Evolutionary conservation across 92 coral and sea anemone genomes (phyloP), one percentile per base, ranked within the genome.

Genomic region (Epizoanthus stellaris): DNA sequence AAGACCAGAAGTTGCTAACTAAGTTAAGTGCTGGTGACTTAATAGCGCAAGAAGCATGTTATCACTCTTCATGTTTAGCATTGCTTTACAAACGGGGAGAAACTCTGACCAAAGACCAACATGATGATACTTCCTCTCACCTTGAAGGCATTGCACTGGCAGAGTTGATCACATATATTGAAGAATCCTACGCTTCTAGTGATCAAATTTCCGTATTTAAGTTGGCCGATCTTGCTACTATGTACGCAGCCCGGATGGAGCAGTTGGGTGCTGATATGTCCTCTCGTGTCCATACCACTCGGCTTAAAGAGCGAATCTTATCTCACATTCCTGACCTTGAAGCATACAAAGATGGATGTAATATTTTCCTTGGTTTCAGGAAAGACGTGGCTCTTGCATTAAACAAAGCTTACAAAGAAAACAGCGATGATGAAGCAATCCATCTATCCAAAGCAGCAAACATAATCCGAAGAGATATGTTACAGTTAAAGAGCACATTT

Each of bases 11-110:
- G 72, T 59, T 91, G 43, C 62, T 88, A 67, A 69, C 86, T 34
- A 91, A 88, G 66, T 87, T 91, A 25, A 89, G 95, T 80, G 86
- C 54, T 34, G 92, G 88, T 17, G 95, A 91, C 58, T 67, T 91
- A 45, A 84, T 91, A 13, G 95, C 95, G 1, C 68, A 39, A 56
- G 92, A 91, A 57, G 88, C 92, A 49, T 60, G 73, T 1, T 88
- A 91, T 81, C 92, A 91, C 71, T 36, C 73, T 16, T 34, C 87
- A 12, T 91, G 95, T 73, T 8, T 91, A 52, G 70, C 85, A 49
- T 49, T 64, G 4, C 84, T 91, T 36, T 82, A 88, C 76, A 91
- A 88, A n/a, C 70, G 60, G 75, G 84, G 70, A 42, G 64, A 63
- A 25, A 15, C 86, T 16, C 34, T 65, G 56, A 17, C 40, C 81